Percentiles rank a stretch among this genome's conserved stretches.
phyloP scores from a whole-genome alignment of 1,140 invertebrate genomes.

The Diploscapter pachys region DNA sequence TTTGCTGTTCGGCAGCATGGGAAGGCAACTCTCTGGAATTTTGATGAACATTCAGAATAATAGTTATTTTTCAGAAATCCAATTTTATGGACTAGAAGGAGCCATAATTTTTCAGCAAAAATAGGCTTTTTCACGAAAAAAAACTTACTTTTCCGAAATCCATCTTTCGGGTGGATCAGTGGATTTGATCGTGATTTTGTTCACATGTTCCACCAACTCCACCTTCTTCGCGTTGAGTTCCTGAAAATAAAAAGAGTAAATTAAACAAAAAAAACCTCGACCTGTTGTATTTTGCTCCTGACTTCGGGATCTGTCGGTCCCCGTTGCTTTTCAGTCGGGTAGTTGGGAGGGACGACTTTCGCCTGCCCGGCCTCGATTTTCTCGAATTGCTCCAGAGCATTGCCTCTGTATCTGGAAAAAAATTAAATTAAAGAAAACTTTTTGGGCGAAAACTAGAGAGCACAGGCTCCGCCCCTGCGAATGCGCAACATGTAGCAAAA shows the following conservation, averaged over 20 bases:
- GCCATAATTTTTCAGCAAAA: background rate
- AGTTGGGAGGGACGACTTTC: conserved; percentile 18
- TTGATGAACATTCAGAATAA: background rate
- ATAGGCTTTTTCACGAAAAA: conserved; percentile 2
- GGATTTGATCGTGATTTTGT: conserved; percentile 43
- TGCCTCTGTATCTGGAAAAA: background rate
- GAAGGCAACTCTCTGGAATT: conserved; percentile 36
- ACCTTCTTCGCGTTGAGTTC: conserved; percentile 42
- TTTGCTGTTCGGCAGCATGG: conserved; percentile 35
- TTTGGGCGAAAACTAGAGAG: no score
- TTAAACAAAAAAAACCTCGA: conserved; percentile 2
- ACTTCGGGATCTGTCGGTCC: conserved; percentile 7
- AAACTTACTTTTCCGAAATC: conserved; percentile 22
- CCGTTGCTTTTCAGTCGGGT: conserved; percentile 10
- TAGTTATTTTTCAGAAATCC: background rate
- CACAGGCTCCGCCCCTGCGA: no score
- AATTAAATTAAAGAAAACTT: no score
- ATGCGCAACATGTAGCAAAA: no score
- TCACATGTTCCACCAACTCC: conserved; percentile 42
- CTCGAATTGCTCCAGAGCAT: conserved; percentile 28
- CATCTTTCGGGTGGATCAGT: conserved; percentile 39
- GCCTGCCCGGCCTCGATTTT: conserved; percentile 27
- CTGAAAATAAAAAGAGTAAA: conserved; percentile 34
- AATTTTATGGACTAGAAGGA: background rate
- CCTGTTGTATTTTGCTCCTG: background rate